Conservation (phyloP, 2,797 vertebrate species). For the Scolopax rusticola region DNA sequence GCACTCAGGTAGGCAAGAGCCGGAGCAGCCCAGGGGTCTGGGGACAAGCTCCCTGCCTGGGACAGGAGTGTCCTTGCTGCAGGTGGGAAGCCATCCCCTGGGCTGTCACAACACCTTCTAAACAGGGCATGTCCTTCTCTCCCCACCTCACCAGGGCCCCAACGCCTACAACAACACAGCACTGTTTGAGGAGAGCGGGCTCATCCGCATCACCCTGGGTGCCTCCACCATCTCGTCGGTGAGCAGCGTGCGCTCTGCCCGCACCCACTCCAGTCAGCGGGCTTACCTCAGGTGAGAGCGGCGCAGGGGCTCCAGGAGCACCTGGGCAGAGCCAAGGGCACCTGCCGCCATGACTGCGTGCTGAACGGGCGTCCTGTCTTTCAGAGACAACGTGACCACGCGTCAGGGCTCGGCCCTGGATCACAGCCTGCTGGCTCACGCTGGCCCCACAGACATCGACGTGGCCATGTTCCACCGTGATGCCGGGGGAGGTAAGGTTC, state of each 20-base stretch:
- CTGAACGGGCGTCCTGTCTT: background rate
- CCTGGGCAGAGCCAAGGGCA: background rate
- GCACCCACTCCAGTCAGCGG: slow-evolving; percentile 83
- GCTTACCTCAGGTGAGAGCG: slow-evolving; percentile 79
- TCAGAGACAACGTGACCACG: slow-evolving; percentile 90
- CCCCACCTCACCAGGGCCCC: slow-evolving; percentile 81
- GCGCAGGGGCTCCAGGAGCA: fast-evolving
- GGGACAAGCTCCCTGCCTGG: background rate
- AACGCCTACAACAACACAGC: slow-evolving; percentile 94
- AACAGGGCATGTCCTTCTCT: background rate
- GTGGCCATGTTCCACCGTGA: slow-evolving; percentile 98
- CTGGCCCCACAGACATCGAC: slow-evolving; percentile 95
- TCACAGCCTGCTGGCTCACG: slow-evolving; percentile 88
- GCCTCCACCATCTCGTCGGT: slow-evolving; percentile 97
- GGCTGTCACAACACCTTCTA: background rate
- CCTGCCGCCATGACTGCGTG: background rate
- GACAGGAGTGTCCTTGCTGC: fast-evolving
- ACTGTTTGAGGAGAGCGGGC: slow-evolving; percentile 95
- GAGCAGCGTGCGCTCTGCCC: slow-evolving; percentile 92
- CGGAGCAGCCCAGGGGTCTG: background rate
- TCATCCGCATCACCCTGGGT: slow-evolving; percentile 97
- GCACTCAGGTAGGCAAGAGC: slow-evolving; percentile 84
- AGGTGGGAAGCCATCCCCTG: background rate
- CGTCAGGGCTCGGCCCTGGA: slow-evolving; percentile 89
- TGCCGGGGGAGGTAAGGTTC: slow-evolving; percentile 85